Percentiles rank a stretch among this genome's conserved stretches.
Conservation (phyloP, 2,113 vertebrate genomes). For the Mellivora capensis region DNA sequence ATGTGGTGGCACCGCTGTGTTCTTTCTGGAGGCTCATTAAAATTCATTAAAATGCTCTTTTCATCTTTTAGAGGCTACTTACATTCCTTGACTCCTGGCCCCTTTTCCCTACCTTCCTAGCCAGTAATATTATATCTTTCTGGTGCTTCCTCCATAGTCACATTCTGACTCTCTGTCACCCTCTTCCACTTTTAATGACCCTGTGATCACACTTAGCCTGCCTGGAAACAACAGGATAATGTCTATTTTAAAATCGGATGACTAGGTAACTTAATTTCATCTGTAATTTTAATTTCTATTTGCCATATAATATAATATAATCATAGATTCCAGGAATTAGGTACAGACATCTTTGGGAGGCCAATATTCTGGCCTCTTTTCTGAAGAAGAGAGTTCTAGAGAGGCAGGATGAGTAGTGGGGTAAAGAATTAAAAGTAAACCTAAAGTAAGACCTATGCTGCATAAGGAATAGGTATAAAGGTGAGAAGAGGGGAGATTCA, state of each 20-base stretch:
- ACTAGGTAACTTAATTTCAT: neutral
- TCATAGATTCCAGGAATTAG: neutral
- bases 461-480: neutral
- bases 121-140: neutral
- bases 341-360: neutral
- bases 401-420: neutral
- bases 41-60: neutral
- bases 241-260: neutral
- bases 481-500: neutral
- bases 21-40: neutral
- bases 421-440: neutral
- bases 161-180: neutral
- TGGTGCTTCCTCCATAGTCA: neutral
- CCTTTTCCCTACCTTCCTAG: neutral
- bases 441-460: neutral
- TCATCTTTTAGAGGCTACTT: neutral
- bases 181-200: neutral
- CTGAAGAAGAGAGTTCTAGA: neutral
- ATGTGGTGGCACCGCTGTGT: neutral
- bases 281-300: neutral
- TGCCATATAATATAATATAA: neutral
- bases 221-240: too few species aligned
- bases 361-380: neutral
- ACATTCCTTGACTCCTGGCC: neutral
- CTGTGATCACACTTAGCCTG: neutral